Conservation (phyloP, 1,140 invertebrate genomes). For the Drosophila ercepeae region DNA sequence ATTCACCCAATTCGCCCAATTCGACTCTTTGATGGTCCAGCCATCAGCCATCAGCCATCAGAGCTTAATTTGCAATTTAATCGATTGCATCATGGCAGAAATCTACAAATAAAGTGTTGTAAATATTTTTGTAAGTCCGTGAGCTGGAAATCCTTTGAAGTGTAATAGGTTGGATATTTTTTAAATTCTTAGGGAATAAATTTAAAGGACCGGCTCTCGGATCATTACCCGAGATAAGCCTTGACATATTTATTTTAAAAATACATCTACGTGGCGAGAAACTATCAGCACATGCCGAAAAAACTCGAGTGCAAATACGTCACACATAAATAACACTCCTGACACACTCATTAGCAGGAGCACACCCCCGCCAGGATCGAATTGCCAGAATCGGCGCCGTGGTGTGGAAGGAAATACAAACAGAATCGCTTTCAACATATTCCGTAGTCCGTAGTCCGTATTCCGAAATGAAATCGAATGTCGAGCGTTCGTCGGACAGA, state of each 20-base stretch:
- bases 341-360: conserved; percentile 56
- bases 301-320: conserved; percentile 7
- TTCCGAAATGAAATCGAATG: conserved; percentile 33
- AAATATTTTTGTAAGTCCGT: conserved; percentile 20
- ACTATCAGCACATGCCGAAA: background rate
- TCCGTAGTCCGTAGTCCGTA: no score
- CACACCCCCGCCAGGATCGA: no score
- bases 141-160: background rate
- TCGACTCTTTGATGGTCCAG: conserved; percentile 54
- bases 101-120: conserved; percentile 56
- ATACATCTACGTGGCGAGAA: background rate
- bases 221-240: background rate
- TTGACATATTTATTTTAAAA: background rate
- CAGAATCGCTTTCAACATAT: conserved; percentile 43
- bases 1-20: no score
- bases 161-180: background rate
- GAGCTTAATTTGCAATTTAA: conserved; percentile 69
- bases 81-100: conserved; percentile 54
- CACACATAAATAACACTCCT: conserved; percentile 59
- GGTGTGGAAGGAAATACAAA: conserved; percentile 12
- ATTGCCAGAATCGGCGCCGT: background rate
- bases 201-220: background rate
- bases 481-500: conserved; percentile 63
- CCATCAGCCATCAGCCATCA: conserved; percentile 7
- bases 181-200: background rate